phyloP scores from a whole-genome alignment of 2,113 vertebrate genomes.

The Petroica traversi region DNA sequence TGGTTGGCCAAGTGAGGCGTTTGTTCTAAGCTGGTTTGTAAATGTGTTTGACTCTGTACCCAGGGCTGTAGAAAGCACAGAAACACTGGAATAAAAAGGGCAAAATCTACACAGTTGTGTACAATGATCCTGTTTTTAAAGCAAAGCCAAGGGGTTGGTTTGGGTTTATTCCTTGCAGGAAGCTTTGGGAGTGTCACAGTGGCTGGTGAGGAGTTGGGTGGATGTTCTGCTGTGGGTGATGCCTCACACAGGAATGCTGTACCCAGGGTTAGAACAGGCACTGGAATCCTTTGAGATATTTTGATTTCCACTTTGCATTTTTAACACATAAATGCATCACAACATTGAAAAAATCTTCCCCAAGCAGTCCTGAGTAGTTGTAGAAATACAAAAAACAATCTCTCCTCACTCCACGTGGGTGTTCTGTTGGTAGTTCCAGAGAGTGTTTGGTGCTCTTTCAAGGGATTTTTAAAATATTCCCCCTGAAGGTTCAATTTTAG shows the following conservation, averaged over 20 bases:
- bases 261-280: not conserved
- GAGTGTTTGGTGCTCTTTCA: not conserved
- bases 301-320: not conserved
- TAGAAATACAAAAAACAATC: not conserved
- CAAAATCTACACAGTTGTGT: not conserved
- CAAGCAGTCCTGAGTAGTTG: not conserved
- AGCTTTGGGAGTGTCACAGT: not conserved
- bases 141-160: not conserved
- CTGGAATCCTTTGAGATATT: not conserved
- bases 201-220: not conserved
- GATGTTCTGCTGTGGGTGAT: not conserved
- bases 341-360: not conserved
- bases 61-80: not conserved
- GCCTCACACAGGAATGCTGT: not conserved
- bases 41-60: slow-evolving; percentile 52
- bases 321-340: not conserved
- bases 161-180: not conserved
- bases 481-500: not conserved
- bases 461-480: not conserved
- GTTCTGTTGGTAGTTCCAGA: not conserved
- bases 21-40: slow-evolving; percentile 47
- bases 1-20: not conserved
- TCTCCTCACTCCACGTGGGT: not conserved
- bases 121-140: not conserved
- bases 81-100: slow-evolving; percentile 58